Evolutionary conservation across 2,888 invertebrate species (phyloP).

Genomic region (Eristalinus sepulchralis): DNA sequence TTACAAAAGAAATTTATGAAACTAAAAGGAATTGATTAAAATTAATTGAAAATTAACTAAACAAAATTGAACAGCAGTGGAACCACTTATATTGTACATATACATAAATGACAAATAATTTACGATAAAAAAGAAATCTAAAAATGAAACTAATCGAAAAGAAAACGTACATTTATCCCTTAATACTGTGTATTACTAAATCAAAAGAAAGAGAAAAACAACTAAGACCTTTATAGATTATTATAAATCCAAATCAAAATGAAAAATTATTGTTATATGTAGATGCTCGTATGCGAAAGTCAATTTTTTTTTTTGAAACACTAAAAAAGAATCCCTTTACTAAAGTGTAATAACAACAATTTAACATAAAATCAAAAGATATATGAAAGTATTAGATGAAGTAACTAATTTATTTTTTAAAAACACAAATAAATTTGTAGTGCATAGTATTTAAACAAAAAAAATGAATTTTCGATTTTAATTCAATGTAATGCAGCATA

Average conservation of each 20-base stretch:
- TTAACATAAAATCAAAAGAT: constrained; percentile 1
- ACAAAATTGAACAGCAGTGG: constrained; percentile 35
- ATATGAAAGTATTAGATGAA: constrained; percentile 53
- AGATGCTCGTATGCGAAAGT: constrained; percentile 45
- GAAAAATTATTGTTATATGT: constrained; percentile 39
- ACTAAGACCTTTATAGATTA: constrained; percentile 34
- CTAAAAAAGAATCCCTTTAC: not conserved
- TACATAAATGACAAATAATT: constrained; percentile 52
- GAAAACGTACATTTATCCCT: constrained; percentile 44
- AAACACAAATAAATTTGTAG: constrained; percentile 28
- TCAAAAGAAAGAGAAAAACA: constrained; percentile 23
- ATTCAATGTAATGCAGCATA: constrained; percentile 19
- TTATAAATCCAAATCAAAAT: constrained; percentile 50
- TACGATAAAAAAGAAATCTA: constrained; percentile 27
- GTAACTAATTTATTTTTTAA: constrained; percentile 59
- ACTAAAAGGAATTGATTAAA: constrained; percentile 67
- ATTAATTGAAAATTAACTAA: constrained; percentile 34
- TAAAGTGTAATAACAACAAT: constrained; percentile 29
- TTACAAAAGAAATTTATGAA: constrained; percentile 37
- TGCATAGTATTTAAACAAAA: constrained; percentile 26
- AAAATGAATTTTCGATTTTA: constrained; percentile 24
- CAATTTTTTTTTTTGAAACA: constrained; percentile 41
- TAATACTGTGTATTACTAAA: constrained; percentile 69
- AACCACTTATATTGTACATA: constrained; percentile 38
- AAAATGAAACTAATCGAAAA: constrained; percentile 5